Conservation (phyloP, 2,113 vertebrate species). For the Dromiciops gliroides region DNA sequence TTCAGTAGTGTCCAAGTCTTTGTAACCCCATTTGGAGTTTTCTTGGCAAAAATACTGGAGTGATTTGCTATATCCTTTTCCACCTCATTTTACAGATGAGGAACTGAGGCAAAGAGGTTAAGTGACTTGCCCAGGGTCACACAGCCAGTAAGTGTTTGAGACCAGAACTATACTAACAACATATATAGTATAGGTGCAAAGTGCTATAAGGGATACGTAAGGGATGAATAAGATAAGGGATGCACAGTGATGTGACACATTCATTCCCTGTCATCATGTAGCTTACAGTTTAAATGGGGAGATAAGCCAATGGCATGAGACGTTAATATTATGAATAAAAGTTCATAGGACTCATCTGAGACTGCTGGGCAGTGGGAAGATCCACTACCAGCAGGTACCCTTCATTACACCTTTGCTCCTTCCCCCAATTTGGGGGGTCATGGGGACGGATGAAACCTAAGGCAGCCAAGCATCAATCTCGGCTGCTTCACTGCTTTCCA, state of each 20-base stretch:
- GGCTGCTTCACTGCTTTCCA: neutral
- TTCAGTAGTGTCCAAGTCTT: neutral
- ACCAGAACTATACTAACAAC: neutral
- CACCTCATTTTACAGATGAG: neutral
- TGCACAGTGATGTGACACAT: neutral
- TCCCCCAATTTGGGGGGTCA: neutral
- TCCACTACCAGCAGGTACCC: neutral
- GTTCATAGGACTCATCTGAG: too few relatives aligned
- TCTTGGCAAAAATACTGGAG: neutral
- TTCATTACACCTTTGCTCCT: neutral
- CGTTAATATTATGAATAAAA: neutral
- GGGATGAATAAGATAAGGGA: neutral
- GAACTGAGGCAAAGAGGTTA: neutral
- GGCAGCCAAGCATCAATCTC: neutral
- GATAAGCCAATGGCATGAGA: neutral
- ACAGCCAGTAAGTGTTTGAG: neutral
- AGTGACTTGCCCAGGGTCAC: neutral
- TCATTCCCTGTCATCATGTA: neutral
- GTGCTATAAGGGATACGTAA: neutral
- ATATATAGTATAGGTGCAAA: neutral
- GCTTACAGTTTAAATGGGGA: neutral
- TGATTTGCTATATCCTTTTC: neutral
- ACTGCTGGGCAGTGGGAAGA: too few relatives aligned
- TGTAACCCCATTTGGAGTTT: neutral
- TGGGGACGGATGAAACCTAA: neutral